These are phyloP conservation scores for Argyrosomus regius DNA, from an alignment of 2,797 vertebrate species.

Conservation along the genomic window DNA sequence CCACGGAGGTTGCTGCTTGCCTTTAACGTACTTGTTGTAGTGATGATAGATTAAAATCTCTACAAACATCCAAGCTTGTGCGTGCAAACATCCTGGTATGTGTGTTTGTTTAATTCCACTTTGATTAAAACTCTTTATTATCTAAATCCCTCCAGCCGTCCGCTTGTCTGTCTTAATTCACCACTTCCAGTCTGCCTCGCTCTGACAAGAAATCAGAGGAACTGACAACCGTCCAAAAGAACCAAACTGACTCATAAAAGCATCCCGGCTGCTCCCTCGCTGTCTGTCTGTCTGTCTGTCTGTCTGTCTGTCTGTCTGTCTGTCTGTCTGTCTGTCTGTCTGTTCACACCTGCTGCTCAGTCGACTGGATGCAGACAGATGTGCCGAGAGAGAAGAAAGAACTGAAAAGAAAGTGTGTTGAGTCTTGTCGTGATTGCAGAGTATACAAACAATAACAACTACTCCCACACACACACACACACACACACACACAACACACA, in stretches of 20 bases:
- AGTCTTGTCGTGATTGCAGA: constrained; percentile 37
- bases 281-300: not conserved
- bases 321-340: not conserved
- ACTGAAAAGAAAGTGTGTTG: constrained; percentile 12
- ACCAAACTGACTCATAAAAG: constrained; percentile 42
- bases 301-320: not conserved
- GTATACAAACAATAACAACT: constrained; percentile 24
- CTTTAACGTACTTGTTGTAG: not conserved
- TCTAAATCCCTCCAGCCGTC: constrained; percentile 57
- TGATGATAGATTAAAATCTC: constrained; percentile 1
- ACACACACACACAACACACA: not conserved
- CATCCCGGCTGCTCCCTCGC: not conserved
- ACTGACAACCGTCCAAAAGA: constrained; percentile 24
- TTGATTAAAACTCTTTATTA: constrained; percentile 59
- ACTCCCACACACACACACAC: constrained; percentile 15
- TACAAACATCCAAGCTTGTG: not conserved
- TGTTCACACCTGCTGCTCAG: constrained; percentile 24
- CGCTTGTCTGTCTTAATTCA: constrained; percentile 27
- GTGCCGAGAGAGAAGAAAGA: not conserved
- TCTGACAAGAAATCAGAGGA: constrained; percentile 42
- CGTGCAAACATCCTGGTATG: not conserved
- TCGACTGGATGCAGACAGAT: constrained; percentile 12
- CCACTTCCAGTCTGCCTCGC: constrained; percentile 31
- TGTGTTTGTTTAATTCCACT: constrained; percentile 48
- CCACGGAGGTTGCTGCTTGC: no score